These are phyloP conservation scores for Pseudorhiza aurosa DNA, from an alignment of 30 jellyfish, hydroid and myxozoan species.

Conservation along the genomic window DNA sequence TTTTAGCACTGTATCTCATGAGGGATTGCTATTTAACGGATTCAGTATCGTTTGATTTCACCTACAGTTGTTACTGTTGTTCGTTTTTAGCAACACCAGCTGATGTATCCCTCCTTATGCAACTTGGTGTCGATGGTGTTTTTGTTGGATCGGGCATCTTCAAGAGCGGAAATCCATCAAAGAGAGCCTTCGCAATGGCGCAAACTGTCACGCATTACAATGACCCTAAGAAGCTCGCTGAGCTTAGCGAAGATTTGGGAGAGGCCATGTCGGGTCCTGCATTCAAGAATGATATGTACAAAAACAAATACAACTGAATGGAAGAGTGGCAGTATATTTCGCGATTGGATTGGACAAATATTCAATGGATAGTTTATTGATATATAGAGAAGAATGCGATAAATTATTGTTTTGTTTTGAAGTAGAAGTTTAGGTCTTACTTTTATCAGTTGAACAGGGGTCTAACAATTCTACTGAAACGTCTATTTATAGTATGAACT, in stretches of 20 bases:
- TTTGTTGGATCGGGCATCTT: conserved; percentile 98
- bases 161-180: conserved; percentile 90
- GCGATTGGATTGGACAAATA: not conserved
- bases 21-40: too few relatives aligned
- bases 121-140: conserved; percentile 96
- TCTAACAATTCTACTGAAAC: too few relatives aligned
- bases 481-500: too few relatives aligned
- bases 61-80: too few relatives aligned
- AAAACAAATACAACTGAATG: conserved; percentile 42
- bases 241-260: conserved; percentile 94
- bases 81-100: conserved; percentile 83
- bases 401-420: too few relatives aligned
- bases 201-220: conserved; percentile 90
- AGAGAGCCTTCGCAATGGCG: conserved; percentile 95
- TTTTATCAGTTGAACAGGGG: too few relatives aligned
- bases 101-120: conserved; percentile 91
- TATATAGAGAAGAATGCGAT: too few relatives aligned
- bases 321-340: not conserved
- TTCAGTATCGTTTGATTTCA: too few relatives aligned
- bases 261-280: conserved; percentile 96
- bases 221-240: conserved; percentile 83
- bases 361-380: too few relatives aligned
- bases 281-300: conserved; percentile 44
- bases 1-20: too few relatives aligned
- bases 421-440: too few relatives aligned